These are phyloP conservation scores for Donacobius atricapilla DNA, from an alignment of 2,113 vertebrate genomes.

Conservation along the genomic window DNA sequence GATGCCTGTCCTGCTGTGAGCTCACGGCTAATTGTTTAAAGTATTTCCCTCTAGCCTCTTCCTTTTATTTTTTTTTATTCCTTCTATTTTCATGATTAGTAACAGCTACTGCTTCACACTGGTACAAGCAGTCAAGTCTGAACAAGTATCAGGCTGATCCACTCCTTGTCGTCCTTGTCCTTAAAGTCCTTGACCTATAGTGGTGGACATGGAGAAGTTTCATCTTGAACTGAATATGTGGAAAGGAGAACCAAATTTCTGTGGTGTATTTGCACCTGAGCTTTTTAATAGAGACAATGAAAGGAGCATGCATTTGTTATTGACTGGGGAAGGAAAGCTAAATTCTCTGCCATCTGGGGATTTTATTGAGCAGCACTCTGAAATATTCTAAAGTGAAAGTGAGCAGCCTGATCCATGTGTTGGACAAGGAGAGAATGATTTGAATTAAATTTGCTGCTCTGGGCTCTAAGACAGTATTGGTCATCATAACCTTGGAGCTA, in stretches of 20 bases:
- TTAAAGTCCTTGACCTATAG: not conserved
- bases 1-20: not conserved
- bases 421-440: not conserved
- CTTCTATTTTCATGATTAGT: not conserved
- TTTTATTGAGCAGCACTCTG: not conserved
- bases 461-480: not conserved
- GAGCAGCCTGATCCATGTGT: not conserved
- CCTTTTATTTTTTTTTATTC: not conserved
- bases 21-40: not conserved
- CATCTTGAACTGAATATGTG: not conserved
- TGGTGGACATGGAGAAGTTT: not conserved
- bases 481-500: slow-evolving; percentile 1
- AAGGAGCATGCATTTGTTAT: not conserved
- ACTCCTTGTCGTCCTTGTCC: not conserved
- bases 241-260: not conserved
- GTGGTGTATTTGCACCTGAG: not conserved
- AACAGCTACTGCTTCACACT: not conserved
- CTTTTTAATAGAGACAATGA: not conserved
- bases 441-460: not conserved
- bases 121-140: not conserved
- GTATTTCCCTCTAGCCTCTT: not conserved
- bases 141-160: not conserved
- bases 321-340: not conserved
- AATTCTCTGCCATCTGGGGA: slow-evolving; percentile 3
- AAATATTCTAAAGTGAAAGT: not conserved